Base-by-base conservation (phyloP, 2,888 invertebrate genomes). In the Drosophila histrio region DNA sequence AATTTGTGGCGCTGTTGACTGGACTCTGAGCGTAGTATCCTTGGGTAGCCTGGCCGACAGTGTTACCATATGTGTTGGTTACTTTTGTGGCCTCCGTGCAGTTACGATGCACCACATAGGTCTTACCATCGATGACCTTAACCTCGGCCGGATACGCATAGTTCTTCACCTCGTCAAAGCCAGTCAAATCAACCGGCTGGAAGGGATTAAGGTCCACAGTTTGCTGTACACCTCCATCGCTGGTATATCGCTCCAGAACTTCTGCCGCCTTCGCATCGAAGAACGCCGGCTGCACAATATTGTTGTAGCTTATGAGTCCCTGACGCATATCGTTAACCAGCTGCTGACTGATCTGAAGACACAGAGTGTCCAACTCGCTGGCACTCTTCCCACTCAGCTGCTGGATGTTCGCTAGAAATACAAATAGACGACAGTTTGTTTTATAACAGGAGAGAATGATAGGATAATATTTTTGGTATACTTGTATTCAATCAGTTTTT, bases 71-170 rank as follows among this genome's bases (percentile, higher is more conserved):
- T 24, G 11, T 47, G 1, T 54, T 80, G 0, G 61, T 58, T 9
- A 77, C 8, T n/a, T 83, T 88, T 3, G 80, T 79, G 8, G 89
- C 89, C 22, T 91, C 91, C 0, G 91, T 90, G 34, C 85, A 90
- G 61, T 91, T 91, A 47, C 91, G 89, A 53, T 90, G 90, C 8
- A 91, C 91, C n/a, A 90, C 77, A 62, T 88, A 89, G 0, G 90
- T 90, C 53, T 91, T 90, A 24, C 91, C 91, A 61, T 90, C 83
- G 39, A 91, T 79, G 2, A 91, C 89, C 58, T 91, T 91, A 0
- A 91, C 89, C 56, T 91, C 90, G 1, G 90, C 80, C 2, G 91
- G 91, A 54, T 87, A 91, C 3, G 88, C 89, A 49, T 85, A 85
- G 63, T 90, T 91, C 36, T 85, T 86, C 3, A 91, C 89, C 54